phyloP scores from a whole-genome alignment of 2,113 vertebrate species.

The Cryptotis parvus region DNA sequence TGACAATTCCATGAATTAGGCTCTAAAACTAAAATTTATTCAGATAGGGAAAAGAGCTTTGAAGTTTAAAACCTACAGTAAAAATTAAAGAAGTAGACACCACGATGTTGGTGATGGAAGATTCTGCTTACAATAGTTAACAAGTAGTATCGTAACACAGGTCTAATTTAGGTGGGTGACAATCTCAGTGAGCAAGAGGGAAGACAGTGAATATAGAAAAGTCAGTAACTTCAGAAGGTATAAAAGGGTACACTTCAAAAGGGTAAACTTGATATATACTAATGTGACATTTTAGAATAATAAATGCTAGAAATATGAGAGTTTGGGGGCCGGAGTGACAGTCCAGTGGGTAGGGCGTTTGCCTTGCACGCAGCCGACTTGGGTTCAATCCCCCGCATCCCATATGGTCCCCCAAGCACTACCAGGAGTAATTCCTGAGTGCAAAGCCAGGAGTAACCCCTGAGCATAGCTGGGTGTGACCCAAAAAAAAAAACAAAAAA shows the following conservation, averaged over 20 bases:
- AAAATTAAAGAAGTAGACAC: neutral
- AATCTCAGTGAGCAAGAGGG: neutral
- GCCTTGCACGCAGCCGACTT: too few species aligned
- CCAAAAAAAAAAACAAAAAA: too few species aligned
- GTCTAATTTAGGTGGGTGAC: neutral
- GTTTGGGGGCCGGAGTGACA: too few species aligned
- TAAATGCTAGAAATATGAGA: neutral
- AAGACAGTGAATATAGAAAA: neutral
- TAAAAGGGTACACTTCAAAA: too few species aligned
- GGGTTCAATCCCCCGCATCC: too few species aligned
- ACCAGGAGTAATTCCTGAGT: too few species aligned
- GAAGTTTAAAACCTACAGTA: neutral
- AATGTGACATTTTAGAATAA: neutral
- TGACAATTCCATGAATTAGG: too few species aligned
- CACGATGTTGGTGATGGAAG: neutral
- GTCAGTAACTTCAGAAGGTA: neutral
- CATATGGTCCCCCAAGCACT: too few species aligned
- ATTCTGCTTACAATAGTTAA: neutral
- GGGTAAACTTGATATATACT: neutral
- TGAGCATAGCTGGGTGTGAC: too few species aligned
- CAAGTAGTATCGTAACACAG: too few species aligned
- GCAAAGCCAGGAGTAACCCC: too few species aligned
- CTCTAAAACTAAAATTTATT: neutral
- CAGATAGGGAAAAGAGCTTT: neutral
- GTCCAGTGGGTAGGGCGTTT: too few species aligned